Conservation (phyloP, 2,113 vertebrate genomes). For the Nymphicus hollandicus region DNA sequence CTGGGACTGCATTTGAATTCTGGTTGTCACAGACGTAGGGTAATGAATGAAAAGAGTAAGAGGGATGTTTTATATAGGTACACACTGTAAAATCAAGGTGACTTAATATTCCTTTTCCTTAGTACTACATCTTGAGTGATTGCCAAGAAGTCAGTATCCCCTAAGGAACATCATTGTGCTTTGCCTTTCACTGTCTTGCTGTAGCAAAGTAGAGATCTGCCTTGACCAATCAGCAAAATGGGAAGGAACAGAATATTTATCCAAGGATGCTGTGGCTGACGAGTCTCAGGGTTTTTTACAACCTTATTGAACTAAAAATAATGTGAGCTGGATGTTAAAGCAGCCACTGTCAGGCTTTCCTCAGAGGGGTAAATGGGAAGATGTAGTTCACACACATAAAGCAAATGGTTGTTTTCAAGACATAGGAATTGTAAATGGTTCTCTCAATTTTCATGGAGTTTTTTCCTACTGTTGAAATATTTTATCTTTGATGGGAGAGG, state of each 20-base stretch:
- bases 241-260: constrained; percentile 13
- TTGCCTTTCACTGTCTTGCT: constrained; percentile 10
- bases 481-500: not conserved
- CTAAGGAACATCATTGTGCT: constrained; percentile 13
- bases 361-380: not conserved
- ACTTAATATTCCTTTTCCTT: not conserved
- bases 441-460: not conserved
- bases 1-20: constrained; percentile 42
- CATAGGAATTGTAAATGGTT: not conserved
- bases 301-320: constrained; percentile 42
- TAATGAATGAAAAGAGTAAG: constrained; percentile 41
- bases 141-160: not conserved
- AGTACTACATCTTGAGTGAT: not conserved
- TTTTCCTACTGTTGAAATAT: not conserved
- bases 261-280: constrained; percentile 23
- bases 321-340: constrained; percentile 8
- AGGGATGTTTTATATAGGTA: constrained; percentile 1
- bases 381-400: not conserved
- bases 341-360: not conserved
- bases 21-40: constrained; percentile 1
- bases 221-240: constrained; percentile 35
- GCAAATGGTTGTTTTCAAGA: constrained; percentile 1
- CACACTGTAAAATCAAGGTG: constrained; percentile 32
- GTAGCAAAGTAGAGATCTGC: constrained; percentile 17
- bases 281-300: not conserved